phyloP scores from a whole-genome alignment of 2,113 vertebrate species.

The Galemys pyrenaicus region DNA sequence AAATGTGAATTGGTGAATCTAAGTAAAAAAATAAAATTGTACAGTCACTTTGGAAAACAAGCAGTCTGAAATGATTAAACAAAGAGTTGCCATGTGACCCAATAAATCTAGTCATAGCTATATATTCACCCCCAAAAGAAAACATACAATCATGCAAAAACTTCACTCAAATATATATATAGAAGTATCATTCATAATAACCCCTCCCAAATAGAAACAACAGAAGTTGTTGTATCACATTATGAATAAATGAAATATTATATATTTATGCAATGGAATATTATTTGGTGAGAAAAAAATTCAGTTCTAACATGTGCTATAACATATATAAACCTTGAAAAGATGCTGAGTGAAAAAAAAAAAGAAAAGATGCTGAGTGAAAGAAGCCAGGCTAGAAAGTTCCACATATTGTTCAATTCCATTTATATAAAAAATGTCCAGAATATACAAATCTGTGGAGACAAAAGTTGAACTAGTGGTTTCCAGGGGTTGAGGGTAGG shows the following conservation, averaged over 20 bases:
- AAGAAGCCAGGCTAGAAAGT: not conserved
- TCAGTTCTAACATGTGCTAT: not conserved
- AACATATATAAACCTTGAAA: not conserved
- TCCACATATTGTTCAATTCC: not conserved
- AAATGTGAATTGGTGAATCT: too few species aligned
- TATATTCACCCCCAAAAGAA: not conserved
- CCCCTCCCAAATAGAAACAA: not conserved
- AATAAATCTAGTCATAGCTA: not conserved
- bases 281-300: not conserved
- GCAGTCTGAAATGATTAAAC: not conserved
- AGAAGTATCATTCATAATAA: not conserved
- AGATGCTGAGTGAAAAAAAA: constrained; percentile 19
- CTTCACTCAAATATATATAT: not conserved
- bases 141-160: not conserved
- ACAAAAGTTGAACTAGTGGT: not conserved
- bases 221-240: not conserved
- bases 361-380: not conserved
- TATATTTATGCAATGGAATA: not conserved
- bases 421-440: constrained; percentile 12
- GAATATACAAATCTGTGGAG: not conserved
- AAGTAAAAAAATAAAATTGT: not conserved
- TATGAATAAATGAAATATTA: not conserved
- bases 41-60: not conserved
- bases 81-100: not conserved
- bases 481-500: not conserved